Evolutionary conservation across 2,888 invertebrate species (phyloP), one percentile per base, ranked within the genome.

Genomic region (Tinea trinotella): DNA sequence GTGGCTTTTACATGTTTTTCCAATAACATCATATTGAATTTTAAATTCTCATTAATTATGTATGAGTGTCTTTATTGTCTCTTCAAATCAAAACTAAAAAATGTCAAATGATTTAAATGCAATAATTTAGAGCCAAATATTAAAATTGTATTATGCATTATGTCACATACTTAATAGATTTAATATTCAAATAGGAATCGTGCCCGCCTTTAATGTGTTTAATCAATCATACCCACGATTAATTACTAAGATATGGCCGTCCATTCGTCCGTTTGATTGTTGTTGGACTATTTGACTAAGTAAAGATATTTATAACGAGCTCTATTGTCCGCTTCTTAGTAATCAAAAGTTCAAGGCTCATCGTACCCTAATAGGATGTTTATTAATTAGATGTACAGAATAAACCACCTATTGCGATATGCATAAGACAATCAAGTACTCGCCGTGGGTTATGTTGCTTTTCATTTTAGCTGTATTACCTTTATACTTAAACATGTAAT

Each of bases 161-260:
- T 81, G 81, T 82, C 83, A 80, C 76, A 74, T 67, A 68, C 64
- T 62, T 78, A 79, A 82, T 82, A 80, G 73, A 76, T 77, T 74
- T 79, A 74, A 75, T 81, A 84, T 85, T 83, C 73, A 82, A 83
- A 85, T 83, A 66, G 70, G 71, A 79, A 70, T 83, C 85, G 83
- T 84, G 84, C 76, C 69, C 70, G 71, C 66, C 63, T 75, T 72
- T 81, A 83, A 84, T 84, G 83, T 75, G 70, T 76, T 84, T 81
- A 85, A 85, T 85, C 84, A 84, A 85, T 85, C 85, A 84, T 79
- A 76, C 71, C 66, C 67, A 76, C 83, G 84, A 85, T 85, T 85
- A 85, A 84, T 85, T 85, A 83, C 77, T 70, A 60, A 79, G 84
- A 84, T 84, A 84, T 67, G 78, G 68, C 67, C 65, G 68, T 68